Conservation (phyloP, 2,797 vertebrate species). For the Scarus forsteni region DNA sequence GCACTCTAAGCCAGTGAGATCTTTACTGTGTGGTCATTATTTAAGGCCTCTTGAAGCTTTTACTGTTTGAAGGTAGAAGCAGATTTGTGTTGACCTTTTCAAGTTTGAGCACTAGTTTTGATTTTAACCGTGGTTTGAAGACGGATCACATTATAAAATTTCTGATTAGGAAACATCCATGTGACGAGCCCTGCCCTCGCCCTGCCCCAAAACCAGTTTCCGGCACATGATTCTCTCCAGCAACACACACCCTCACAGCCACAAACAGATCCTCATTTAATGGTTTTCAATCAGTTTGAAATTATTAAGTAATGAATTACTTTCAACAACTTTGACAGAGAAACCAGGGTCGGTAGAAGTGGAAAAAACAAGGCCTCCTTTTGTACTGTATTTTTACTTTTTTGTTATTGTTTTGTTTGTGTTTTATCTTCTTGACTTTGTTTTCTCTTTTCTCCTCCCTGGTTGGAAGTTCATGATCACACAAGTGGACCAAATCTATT, state of each 20-base stretch:
- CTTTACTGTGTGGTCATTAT: not conserved
- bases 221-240: slow-evolving; percentile 29
- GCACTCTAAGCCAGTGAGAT: not conserved
- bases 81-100: not conserved
- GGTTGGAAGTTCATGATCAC: slow-evolving; percentile 82
- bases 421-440: slow-evolving; percentile 60
- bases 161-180: not conserved
- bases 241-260: slow-evolving; percentile 46
- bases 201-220: not conserved
- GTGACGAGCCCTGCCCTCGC: not conserved
- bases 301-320: slow-evolving; percentile 42
- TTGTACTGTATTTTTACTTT: slow-evolving; percentile 84
- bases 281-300: slow-evolving; percentile 45
- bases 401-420: slow-evolving; percentile 63
- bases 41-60: not conserved
- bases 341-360: slow-evolving; percentile 76
- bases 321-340: slow-evolving; percentile 59
- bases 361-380: slow-evolving; percentile 75
- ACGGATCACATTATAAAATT: not conserved
- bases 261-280: slow-evolving; percentile 36
- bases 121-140: not conserved
- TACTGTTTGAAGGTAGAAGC: not conserved
- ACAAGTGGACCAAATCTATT: slow-evolving; percentile 88
- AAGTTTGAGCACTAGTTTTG: not conserved
- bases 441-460: slow-evolving; percentile 81